Evolutionary conservation across 2,113 vertebrate species (phyloP).

Genomic region (Pseudorhombus dupliciocellatus): DNA sequence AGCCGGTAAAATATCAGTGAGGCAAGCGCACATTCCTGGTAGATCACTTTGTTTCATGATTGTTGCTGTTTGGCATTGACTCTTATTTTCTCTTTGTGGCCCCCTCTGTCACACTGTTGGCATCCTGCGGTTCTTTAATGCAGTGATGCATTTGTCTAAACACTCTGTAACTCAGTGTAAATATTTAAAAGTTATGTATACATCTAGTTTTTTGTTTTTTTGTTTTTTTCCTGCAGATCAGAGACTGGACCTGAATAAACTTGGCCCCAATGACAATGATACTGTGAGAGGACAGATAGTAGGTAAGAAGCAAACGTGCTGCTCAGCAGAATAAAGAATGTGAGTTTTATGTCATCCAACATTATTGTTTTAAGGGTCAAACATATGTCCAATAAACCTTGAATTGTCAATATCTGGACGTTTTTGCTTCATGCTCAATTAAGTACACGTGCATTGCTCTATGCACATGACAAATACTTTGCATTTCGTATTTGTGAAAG

Average conservation of each 20-base stretch:
- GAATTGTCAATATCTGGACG: too few species aligned
- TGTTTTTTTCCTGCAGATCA: slow-evolving; percentile 83
- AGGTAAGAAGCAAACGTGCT: slow-evolving; percentile 80
- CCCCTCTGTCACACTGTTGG: not conserved
- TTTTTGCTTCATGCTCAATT: too few species aligned
- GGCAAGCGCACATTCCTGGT: not conserved
- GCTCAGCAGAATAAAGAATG: not conserved
- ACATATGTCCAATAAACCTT: too few species aligned
- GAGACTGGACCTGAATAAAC: slow-evolving; percentile 94
- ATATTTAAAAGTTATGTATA: slow-evolving; percentile 2
- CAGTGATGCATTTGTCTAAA: not conserved
- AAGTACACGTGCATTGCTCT: not conserved
- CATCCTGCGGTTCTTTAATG: not conserved
- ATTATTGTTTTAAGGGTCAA: too few species aligned
- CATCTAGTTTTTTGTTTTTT: not conserved
- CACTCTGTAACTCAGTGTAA: not conserved
- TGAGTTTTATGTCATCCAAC: not conserved
- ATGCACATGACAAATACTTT: not conserved
- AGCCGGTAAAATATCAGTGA: not conserved
- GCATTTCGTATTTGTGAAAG: too few species aligned
- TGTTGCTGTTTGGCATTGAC: not conserved
- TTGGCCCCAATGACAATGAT: slow-evolving; percentile 96
- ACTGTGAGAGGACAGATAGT: slow-evolving; percentile 97
- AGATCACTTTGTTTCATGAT: not conserved
- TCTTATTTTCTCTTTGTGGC: not conserved